These are phyloP conservation scores for Campoletis sonorensis DNA, from an alignment of 1,140 invertebrate genomes.

Conservation along the genomic window DNA sequence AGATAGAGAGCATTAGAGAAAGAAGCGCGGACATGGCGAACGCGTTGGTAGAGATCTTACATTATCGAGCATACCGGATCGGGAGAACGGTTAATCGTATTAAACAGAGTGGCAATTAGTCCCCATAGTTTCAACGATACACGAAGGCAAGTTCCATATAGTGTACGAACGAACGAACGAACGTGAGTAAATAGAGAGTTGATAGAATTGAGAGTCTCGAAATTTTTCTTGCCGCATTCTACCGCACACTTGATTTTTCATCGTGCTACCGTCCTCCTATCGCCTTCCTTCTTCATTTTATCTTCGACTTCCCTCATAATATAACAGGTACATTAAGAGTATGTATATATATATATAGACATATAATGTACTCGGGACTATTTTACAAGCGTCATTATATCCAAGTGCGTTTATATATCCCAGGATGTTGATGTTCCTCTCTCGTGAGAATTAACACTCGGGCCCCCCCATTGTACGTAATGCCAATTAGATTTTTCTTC, in stretches of 20 bases:
- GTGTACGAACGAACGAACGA: too few relatives aligned
- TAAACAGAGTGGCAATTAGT: slow-evolving; percentile 13
- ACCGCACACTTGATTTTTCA: too few relatives aligned
- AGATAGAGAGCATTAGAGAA: too few relatives aligned
- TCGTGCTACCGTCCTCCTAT: too few relatives aligned
- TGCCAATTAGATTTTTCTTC: slow-evolving; percentile 26
- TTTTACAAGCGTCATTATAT: slow-evolving; percentile 25
- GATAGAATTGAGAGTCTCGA: background rate
- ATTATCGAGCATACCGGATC: background rate
- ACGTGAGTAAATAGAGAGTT: background rate
- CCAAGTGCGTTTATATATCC: background rate
- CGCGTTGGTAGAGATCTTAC: too few relatives aligned
- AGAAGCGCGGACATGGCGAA: too few relatives aligned
- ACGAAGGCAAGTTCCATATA: too few relatives aligned
- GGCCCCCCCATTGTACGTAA: slow-evolving; percentile 8
- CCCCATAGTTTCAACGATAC: background rate
- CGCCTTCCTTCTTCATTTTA: too few relatives aligned
- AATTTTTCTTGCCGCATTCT: slow-evolving; percentile 11
- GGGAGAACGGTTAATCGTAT: slow-evolving; percentile 5
- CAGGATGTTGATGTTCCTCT: slow-evolving; percentile 8
- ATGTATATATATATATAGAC: background rate
- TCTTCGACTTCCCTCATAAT: background rate
- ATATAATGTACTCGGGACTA: background rate
- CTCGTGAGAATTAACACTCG: slow-evolving; percentile 18
- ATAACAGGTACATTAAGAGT: background rate